These are phyloP conservation scores for Punctoribates punctum DNA, from an alignment of 2,888 invertebrate species.

Conservation along the genomic window DNA sequence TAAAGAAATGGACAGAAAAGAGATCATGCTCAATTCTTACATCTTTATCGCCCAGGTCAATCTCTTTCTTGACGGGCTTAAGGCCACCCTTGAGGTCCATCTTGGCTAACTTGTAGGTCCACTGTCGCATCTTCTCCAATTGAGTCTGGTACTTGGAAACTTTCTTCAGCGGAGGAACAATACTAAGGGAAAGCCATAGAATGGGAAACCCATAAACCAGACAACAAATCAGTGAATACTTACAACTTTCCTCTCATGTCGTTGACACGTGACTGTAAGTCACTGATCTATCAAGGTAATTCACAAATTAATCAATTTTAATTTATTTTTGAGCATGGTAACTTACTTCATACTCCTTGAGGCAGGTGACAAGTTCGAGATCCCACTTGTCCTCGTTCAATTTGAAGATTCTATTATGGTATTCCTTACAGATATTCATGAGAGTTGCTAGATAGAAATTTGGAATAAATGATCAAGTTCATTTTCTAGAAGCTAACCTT, in stretches of 20 bases:
- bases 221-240: conserved; percentile 59
- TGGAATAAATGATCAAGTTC: neutral
- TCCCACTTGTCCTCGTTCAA: conserved; percentile 99
- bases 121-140: conserved; percentile 40
- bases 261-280: conserved; percentile 98
- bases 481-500: conserved; percentile 44
- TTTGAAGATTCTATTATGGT: conserved; percentile 83
- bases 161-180: conserved; percentile 40
- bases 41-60: conserved; percentile 6
- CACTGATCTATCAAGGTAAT: conserved; percentile 71
- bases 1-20: too few relatives aligned
- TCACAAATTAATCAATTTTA: neutral
- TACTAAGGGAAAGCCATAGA: neutral
- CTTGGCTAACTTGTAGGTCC: conserved; percentile 41
- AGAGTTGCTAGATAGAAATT: conserved; percentile 31
- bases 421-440: conserved; percentile 71
- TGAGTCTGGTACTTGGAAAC: conserved; percentile 41
- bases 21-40: too few relatives aligned
- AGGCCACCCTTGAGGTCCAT: conserved; percentile 40
- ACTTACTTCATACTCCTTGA: conserved; percentile 90
- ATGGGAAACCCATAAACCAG: neutral
- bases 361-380: conserved; percentile 92
- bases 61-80: conserved; percentile 39
- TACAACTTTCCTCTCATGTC: conserved; percentile 99
- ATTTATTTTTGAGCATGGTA: neutral